These are phyloP conservation scores for Liopterus haemorrhoidalis DNA, from an alignment of 2,888 invertebrate genomes.

Conservation along the genomic window DNA sequence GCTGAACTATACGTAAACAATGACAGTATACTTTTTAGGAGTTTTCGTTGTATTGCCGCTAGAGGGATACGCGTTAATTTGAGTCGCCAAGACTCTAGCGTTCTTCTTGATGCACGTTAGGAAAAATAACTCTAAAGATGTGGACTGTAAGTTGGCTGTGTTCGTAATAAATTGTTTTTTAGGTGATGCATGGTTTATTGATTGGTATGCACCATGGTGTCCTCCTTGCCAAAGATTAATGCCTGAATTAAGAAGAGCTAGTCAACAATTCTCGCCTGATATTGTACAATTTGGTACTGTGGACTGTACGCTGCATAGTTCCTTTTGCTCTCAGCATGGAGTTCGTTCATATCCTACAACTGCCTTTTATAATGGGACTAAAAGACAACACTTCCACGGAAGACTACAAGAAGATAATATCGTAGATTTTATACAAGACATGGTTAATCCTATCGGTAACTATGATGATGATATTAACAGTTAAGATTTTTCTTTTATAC, in stretches of 20 bases:
- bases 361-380: slow-evolving; percentile 57
- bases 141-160: not conserved
- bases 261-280: slow-evolving; percentile 48
- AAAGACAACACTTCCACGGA: slow-evolving; percentile 53
- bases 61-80: too few species aligned
- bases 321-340: slow-evolving; percentile 54
- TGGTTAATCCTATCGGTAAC: slow-evolving; percentile 49
- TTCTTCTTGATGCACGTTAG: too few species aligned
- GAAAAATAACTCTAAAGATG: too few species aligned
- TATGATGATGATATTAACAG: slow-evolving; percentile 2
- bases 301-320: slow-evolving; percentile 59
- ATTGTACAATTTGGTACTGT: slow-evolving; percentile 58
- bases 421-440: slow-evolving; percentile 59
- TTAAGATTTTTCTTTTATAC: slow-evolving; percentile 5
- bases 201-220: slow-evolving; percentile 76
- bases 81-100: too few species aligned
- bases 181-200: slow-evolving; percentile 58
- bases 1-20: too few species aligned
- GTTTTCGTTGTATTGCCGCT: too few species aligned
- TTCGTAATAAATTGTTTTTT: slow-evolving; percentile 20
- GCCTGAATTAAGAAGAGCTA: slow-evolving; percentile 62
- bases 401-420: slow-evolving; percentile 55
- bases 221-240: slow-evolving; percentile 66
- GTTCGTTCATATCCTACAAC: slow-evolving; percentile 65
- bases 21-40: too few species aligned